Conservation (phyloP, 1,140 invertebrate genomes). For the Dermatophagoides farinae region DNA sequence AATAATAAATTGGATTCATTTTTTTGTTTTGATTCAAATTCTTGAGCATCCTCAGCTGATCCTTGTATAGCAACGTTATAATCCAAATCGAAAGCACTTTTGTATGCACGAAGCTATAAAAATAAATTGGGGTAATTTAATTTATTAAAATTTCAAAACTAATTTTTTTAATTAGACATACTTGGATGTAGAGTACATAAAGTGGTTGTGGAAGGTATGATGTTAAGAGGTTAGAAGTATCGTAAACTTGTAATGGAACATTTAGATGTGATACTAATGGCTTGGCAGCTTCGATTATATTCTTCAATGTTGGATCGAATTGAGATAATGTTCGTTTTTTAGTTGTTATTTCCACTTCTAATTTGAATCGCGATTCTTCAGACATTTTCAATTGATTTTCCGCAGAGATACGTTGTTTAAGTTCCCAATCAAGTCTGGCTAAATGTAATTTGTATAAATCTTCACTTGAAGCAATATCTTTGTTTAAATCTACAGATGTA, state of each 20-base stretch:
- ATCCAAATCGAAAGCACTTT: not conserved
- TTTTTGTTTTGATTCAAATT: not conserved
- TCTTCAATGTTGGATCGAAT: constrained; percentile 51
- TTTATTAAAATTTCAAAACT: constrained; percentile 22
- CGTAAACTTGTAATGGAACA: constrained; percentile 50
- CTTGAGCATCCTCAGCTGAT: not conserved
- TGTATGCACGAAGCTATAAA: constrained; percentile 11
- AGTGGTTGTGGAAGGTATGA: constrained; percentile 53
- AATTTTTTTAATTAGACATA: constrained; percentile 8
- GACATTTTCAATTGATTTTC: constrained; percentile 51
- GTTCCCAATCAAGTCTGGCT: constrained; percentile 72
- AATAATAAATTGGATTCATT: not conserved
- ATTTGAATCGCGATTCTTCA: constrained; percentile 47
- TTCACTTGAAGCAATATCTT: constrained; percentile 38
- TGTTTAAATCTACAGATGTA: not conserved
- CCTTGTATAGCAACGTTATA: not conserved
- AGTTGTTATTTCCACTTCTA: constrained; percentile 52
- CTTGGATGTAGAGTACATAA: constrained; percentile 69
- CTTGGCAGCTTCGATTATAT: constrained; percentile 55
- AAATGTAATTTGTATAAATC: constrained; percentile 58
- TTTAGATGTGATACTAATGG: constrained; percentile 72
- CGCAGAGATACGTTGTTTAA: constrained; percentile 64
- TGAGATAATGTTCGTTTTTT: constrained; percentile 57
- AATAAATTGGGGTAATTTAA: not conserved
- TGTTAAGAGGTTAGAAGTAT: constrained; percentile 49